Conservation (phyloP, 1,140 invertebrate genomes). For the Bombus vancouverensis region DNA sequence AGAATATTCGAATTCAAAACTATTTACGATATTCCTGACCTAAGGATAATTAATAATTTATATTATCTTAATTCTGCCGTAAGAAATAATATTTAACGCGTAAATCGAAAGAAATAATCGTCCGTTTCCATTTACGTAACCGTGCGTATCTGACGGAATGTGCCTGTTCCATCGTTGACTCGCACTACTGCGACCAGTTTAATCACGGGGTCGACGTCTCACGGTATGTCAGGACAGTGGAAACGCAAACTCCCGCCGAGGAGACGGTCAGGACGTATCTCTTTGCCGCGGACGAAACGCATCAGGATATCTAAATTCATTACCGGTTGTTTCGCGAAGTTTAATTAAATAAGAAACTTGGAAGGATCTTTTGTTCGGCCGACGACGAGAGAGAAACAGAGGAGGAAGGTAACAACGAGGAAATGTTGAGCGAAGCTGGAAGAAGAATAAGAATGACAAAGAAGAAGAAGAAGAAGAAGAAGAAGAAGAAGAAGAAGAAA, state of each 20-base stretch:
- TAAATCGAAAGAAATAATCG: not conserved
- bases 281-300: slow-evolving; percentile 51
- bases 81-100: not conserved
- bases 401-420: slow-evolving; percentile 23
- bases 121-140: slow-evolving; percentile 8
- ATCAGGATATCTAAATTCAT: slow-evolving; percentile 70
- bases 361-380: slow-evolving; percentile 39
- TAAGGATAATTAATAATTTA: not conserved
- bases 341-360: slow-evolving; percentile 69
- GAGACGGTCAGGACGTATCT: slow-evolving; percentile 35
- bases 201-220: slow-evolving; percentile 37
- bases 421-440: not conserved
- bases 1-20: not conserved
- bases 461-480: not conserved
- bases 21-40: not conserved
- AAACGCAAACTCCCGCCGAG: slow-evolving; percentile 31
- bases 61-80: not conserved
- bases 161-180: slow-evolving; percentile 49
- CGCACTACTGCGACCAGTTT: slow-evolving; percentile 54
- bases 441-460: not conserved
- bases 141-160: not conserved
- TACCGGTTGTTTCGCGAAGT: slow-evolving; percentile 68
- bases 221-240: not conserved
- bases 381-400: slow-evolving; percentile 21
- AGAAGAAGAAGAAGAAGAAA: not conserved